phyloP scores from a whole-genome alignment of 2,888 invertebrate species.

The Drosophila macrothrix region DNA sequence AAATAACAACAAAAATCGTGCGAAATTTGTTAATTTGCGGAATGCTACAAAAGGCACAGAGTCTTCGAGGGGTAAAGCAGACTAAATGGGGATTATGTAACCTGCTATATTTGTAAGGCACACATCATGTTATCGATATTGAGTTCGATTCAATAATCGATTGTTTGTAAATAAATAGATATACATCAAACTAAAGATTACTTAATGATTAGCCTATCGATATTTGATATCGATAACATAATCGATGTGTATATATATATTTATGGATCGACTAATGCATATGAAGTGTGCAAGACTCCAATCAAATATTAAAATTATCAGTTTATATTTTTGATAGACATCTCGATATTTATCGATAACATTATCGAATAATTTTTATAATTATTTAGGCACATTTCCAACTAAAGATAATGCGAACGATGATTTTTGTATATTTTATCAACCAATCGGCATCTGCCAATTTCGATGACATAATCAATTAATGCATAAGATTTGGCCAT shows the following conservation, averaged over 20 bases:
- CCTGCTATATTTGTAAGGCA: not conserved
- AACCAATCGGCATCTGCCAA: no score
- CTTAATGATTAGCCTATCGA: not conserved
- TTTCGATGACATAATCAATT: not conserved
- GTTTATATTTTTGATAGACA: not conserved
- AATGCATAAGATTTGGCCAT: not conserved
- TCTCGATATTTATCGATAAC: not conserved
- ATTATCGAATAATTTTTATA: not conserved
- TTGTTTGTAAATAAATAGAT: not conserved
- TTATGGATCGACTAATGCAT: not conserved
- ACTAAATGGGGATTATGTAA: not conserved
- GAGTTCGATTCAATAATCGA: not conserved
- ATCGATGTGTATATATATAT: not conserved
- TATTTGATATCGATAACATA: not conserved
- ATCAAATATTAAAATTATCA: not conserved
- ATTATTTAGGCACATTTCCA: not conserved
- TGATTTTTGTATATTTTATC: not conserved
- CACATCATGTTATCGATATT: not conserved
- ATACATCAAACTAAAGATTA: not conserved
- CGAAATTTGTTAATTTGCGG: constrained; percentile 56
- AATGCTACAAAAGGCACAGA: constrained; percentile 7
- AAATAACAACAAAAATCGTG: constrained; percentile 56
- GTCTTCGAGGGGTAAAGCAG: not conserved
- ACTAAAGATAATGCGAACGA: not conserved
- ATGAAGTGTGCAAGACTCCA: not conserved